These are phyloP conservation scores for Drosophila fuyamai DNA, from an alignment of 1,140 invertebrate genomes.

Conservation along the genomic window DNA sequence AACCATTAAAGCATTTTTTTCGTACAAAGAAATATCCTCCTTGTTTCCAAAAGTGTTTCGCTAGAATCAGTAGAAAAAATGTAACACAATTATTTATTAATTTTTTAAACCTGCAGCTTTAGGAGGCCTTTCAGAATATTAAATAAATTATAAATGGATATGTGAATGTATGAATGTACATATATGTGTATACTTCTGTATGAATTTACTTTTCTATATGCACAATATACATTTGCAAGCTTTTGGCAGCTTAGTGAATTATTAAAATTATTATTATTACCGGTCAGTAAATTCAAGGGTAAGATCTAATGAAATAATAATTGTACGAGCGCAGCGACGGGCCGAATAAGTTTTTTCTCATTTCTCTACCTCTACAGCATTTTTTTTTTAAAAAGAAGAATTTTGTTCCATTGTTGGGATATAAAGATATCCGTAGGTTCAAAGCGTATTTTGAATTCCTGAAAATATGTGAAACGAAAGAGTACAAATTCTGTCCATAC, in stretches of 20 bases:
- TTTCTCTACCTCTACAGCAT: background rate
- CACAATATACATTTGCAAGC: background rate
- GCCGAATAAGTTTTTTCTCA: background rate
- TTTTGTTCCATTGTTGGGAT: too few relatives aligned
- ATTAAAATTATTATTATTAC: background rate
- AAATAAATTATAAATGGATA: background rate
- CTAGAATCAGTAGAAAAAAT: too few relatives aligned
- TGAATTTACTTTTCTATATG: background rate
- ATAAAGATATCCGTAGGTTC: background rate
- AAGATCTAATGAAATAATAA: background rate
- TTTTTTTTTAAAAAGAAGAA: too few relatives aligned
- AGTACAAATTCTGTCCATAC: background rate
- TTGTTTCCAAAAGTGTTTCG: background rate
- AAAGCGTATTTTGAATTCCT: slow-evolving; percentile 7
- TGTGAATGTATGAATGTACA: background rate
- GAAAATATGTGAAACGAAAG: background rate
- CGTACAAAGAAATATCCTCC: background rate
- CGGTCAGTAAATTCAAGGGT: background rate
- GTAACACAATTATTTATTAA: too few relatives aligned
- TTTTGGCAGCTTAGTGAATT: background rate
- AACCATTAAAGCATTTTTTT: background rate
- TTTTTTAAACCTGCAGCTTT: too few relatives aligned
- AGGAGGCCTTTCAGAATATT: background rate
- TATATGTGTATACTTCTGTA: background rate
- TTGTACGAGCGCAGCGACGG: background rate